A percentile compares a stretch with the other conserved stretches of the same genome.
These are phyloP conservation scores for Tipula confusa DNA, from an alignment of 2,888 invertebrate species.

Conservation along the genomic window DNA sequence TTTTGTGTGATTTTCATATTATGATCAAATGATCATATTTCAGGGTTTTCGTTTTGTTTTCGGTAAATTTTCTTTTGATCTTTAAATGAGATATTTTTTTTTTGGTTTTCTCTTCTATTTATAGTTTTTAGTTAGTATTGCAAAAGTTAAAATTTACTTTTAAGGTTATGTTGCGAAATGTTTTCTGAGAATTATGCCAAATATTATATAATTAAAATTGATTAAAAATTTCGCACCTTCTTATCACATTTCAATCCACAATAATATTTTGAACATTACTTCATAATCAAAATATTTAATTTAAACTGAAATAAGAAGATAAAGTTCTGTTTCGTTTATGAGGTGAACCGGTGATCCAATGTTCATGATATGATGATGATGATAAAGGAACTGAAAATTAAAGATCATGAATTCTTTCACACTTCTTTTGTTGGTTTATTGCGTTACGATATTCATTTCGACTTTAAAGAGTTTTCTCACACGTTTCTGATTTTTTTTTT, in stretches of 20 bases:
- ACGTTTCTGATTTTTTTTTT: background rate
- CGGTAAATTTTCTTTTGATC: conserved; percentile 12
- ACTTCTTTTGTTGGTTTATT: conserved; percentile 20
- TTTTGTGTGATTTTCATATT: background rate
- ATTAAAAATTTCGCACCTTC: background rate
- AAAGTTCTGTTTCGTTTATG: background rate
- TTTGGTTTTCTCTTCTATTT: background rate
- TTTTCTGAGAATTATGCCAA: background rate
- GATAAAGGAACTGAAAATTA: background rate
- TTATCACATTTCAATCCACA: background rate
- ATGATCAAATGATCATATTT: background rate
- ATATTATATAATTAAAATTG: conserved; percentile 8
- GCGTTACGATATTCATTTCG: background rate
- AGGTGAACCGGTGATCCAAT: background rate
- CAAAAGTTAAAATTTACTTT: background rate
- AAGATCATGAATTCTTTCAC: conserved; percentile 25
- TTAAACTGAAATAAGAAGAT: background rate
- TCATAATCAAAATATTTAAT: conserved; percentile 12
- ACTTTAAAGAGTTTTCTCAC: conserved; percentile 8
- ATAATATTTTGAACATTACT: background rate
- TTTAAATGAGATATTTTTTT: background rate
- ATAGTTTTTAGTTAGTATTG: background rate
- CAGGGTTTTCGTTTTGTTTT: background rate
- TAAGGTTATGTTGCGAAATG: background rate
- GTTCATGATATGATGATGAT: background rate